These are phyloP conservation scores for Bombus soroeensis DNA, from an alignment of 1,140 invertebrate species.

Conservation along the genomic window DNA sequence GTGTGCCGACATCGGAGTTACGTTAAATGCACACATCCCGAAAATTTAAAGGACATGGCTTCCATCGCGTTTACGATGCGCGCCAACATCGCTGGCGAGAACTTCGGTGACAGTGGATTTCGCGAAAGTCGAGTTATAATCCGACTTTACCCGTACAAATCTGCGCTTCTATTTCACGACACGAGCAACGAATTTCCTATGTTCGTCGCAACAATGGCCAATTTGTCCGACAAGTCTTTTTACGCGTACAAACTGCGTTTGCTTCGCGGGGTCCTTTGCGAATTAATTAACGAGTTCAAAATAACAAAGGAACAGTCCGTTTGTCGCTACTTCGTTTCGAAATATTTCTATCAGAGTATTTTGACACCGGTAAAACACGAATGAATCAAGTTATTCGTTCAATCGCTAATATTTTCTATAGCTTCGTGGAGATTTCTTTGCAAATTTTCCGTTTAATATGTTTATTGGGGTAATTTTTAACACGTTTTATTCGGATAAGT, in stretches of 20 bases:
- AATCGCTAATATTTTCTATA: neutral
- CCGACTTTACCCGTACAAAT: neutral
- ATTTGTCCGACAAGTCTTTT: neutral
- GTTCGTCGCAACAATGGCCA: neutral
- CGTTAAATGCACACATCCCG: neutral
- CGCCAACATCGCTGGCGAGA: neutral
- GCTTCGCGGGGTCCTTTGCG: too few species aligned
- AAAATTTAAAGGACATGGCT: neutral
- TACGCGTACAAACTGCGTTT: neutral
- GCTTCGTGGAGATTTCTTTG: neutral
- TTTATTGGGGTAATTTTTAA: too few species aligned
- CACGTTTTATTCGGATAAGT: neutral
- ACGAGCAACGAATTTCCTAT: neutral
- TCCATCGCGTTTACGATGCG: neutral
- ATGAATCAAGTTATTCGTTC: neutral
- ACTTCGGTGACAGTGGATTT: neutral
- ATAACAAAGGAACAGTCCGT: neutral
- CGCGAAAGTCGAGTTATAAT: constrained; percentile 1
- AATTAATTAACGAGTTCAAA: constrained; percentile 2
- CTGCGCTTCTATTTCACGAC: neutral
- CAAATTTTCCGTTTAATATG: neutral
- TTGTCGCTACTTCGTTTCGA: too few species aligned
- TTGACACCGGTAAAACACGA: neutral
- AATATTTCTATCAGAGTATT: neutral
- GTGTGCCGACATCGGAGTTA: too few species aligned